Base-by-base conservation (phyloP, 2,888 invertebrate species). In the Eumerus sabulonum region DNA sequence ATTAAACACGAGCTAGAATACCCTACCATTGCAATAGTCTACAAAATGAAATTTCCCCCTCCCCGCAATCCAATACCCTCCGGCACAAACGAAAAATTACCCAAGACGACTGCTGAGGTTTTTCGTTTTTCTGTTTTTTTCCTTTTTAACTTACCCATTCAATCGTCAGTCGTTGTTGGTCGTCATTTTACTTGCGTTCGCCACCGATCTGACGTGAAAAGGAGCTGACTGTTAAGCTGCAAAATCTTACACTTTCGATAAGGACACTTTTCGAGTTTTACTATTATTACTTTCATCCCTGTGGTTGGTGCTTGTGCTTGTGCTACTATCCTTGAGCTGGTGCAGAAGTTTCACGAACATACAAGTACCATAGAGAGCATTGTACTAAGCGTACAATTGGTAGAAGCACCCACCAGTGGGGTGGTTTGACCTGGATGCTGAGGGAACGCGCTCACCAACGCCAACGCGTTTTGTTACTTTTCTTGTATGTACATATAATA, bases 171-270 rank as follows among this genome's bases (percentile, higher is more conserved):
- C n/a, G n/a, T n/a, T n/a, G n/a, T n/a, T n/a, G n/a, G n/a, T n/a
- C n/a, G n/a, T n/a, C 71, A 72, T 62, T 72, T 62, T 40, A 57
- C 27, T 64, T 57, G n/a, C 2, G 27, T 27, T 27, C 27, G 27
- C 7, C 27, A 27, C 7, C 27, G 3, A 1, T 7, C 40, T 40
- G 40, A n/a, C 40, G 11, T n/a, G 14, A 36, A 17, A 11, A 13
- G 16, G 36, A 47, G n/a, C n/a, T 48, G 51, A 68, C 72, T 57
- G 68, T 68, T 50, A 70, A 74, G 68, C 79, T 74, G 74, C 60
- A 79, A 74, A 79, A 74, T 79, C 79, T 74, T 79, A 74, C 74
- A 79, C 79, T 79, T 74, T 79, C 74, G 79, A 79, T 79, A 79
- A 79, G 79, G 79, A 79, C 79, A 79, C 79, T 79, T 74, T 70